Evolutionary conservation across 37 sponge, comb jelly and placozoan genomes (phyloP).

Genomic region (Chondrilla cf. caribensis): DNA sequence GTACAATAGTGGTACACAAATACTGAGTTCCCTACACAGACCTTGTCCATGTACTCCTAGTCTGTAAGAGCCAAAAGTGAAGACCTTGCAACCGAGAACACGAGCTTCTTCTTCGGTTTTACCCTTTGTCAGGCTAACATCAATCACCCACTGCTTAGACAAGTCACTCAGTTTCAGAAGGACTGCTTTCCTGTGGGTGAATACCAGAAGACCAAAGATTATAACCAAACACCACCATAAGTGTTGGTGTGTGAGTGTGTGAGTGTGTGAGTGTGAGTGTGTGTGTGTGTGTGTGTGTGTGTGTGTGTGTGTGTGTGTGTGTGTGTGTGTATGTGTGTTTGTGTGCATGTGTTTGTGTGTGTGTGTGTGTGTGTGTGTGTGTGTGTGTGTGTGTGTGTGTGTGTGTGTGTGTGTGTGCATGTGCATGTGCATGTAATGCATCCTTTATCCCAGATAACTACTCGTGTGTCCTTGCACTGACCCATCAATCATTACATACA

Average conservation of each 20-base stretch:
- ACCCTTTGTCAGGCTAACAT: conserved; percentile 80
- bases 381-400: conserved; percentile 21
- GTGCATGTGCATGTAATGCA: conserved; percentile 11
- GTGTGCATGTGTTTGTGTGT: neutral
- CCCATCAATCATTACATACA: too few relatives aligned
- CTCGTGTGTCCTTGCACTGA: neutral
- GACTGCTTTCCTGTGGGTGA: conserved; percentile 48
- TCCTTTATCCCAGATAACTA: neutral
- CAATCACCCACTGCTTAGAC: conserved; percentile 78
- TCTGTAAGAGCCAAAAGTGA: conserved; percentile 98
- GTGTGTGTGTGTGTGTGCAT: neutral
- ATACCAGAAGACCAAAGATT: neutral
- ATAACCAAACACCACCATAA: neutral
- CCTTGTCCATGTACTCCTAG: conserved; percentile 98
- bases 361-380: conserved; percentile 28
- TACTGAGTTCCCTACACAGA: neutral
- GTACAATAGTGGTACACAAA: neutral
- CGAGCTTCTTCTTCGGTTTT: conserved; percentile 79
- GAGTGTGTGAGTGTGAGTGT: conserved; percentile 7
- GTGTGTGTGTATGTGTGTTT: neutral
- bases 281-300: neutral
- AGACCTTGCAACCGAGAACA: conserved; percentile 93
- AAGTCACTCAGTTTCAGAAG: conserved; percentile 76
- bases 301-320: conserved; percentile 15
- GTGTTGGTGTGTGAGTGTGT: neutral